phyloP scores from a whole-genome alignment of 2,113 vertebrate species.

The Pungitius pungitius region DNA sequence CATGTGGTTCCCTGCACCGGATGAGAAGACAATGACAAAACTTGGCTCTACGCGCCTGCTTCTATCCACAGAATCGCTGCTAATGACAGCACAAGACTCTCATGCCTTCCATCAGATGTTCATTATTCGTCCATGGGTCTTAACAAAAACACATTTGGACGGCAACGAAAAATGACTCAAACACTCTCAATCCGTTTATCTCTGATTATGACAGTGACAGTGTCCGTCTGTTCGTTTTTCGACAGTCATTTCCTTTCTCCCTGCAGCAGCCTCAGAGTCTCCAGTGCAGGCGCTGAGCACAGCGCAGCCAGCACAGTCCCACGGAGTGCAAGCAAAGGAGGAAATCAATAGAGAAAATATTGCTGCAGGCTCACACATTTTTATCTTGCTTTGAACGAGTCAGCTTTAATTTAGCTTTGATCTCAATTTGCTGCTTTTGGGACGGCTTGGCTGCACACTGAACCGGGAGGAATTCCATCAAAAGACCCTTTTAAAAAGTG shows the following conservation, averaged over 20 bases:
- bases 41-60: conserved; percentile 31
- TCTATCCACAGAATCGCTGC: conserved; percentile 46
- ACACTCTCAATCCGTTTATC: conserved; percentile 59
- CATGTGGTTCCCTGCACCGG: conserved; percentile 66
- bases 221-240: conserved; percentile 71
- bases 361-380: conserved; percentile 82
- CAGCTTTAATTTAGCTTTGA: conserved; percentile 87
- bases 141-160: conserved; percentile 58
- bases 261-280: conserved; percentile 66
- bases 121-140: conserved; percentile 41
- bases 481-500: conserved; percentile 66
- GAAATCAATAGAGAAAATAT: conserved; percentile 85
- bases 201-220: conserved; percentile 67
- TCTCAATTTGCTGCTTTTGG: conserved; percentile 84
- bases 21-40: conserved; percentile 68
- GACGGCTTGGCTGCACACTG: conserved; percentile 76
- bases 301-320: conserved; percentile 71
- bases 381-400: conserved; percentile 85
- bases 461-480: conserved; percentile 73
- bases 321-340: conserved; percentile 74
- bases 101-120: conserved; percentile 41
- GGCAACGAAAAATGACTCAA: conserved; percentile 47
- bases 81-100: conserved; percentile 54
- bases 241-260: conserved; percentile 71
- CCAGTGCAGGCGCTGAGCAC: conserved; percentile 60